A percentile compares a stretch with the other conserved stretches of the same genome.
These are phyloP conservation scores for Sylvicapra grimmia DNA, from an alignment of 2,113 vertebrate species.

Conservation along the genomic window DNA sequence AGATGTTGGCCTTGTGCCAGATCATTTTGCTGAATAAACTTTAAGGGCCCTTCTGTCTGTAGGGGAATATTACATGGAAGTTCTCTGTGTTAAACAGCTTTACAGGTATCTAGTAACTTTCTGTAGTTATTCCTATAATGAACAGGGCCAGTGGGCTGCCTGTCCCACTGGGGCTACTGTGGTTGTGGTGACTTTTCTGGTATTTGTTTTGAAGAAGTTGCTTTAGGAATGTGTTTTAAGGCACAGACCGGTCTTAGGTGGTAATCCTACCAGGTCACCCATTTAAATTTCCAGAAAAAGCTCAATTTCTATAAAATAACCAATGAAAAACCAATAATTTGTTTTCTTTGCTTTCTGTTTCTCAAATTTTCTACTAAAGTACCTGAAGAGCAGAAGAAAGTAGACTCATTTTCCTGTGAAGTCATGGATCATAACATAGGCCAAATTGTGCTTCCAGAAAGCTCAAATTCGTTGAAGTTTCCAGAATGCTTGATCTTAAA, in stretches of 20 bases:
- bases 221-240: conserved; percentile 5
- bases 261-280: background rate
- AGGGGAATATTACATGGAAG: background rate
- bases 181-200: background rate
- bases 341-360: background rate
- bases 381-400: background rate
- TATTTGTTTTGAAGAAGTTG: background rate
- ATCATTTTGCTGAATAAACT: conserved; percentile 24
- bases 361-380: background rate
- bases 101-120: background rate
- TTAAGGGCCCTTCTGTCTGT: background rate
- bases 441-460: background rate
- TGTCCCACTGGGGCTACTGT: background rate
- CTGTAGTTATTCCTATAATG: conserved; percentile 9
- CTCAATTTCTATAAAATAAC: conserved; percentile 32
- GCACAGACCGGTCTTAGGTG: background rate
- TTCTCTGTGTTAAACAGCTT: background rate
- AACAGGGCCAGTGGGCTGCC: background rate
- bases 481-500: conserved; percentile 13
- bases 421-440: background rate
- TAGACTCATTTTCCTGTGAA: background rate
- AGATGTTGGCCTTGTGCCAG: background rate
- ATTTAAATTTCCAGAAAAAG: conserved; percentile 8
- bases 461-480: background rate
- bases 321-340: background rate